These are phyloP conservation scores for Taphrorychus bicolor DNA, from an alignment of 2,888 invertebrate species.

Conservation along the genomic window DNA sequence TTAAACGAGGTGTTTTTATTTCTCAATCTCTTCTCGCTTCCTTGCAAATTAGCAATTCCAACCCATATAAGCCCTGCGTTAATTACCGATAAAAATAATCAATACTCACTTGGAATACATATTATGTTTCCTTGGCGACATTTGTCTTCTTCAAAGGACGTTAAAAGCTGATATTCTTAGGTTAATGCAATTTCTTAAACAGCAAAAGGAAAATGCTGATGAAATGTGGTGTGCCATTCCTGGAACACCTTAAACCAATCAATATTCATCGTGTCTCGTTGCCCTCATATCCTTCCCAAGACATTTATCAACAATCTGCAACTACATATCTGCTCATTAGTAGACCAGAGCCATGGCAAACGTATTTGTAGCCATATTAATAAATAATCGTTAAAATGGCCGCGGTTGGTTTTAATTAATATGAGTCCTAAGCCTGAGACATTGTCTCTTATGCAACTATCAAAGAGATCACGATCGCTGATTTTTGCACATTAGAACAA, in stretches of 20 bases:
- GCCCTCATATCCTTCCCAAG: constrained; percentile 10
- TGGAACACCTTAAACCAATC: constrained; percentile 2
- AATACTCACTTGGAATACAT: not conserved
- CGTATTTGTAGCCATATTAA: constrained; percentile 26
- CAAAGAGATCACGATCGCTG: constrained; percentile 31
- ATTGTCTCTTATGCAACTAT: constrained; percentile 31
- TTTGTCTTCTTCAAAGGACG: not conserved
- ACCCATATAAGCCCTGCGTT: not conserved
- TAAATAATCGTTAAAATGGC: constrained; percentile 32
- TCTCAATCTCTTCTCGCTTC: not conserved
- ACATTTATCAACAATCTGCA: constrained; percentile 11
- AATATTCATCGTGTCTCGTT: constrained; percentile 13
- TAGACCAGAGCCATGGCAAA: constrained; percentile 13
- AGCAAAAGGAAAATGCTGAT: too few species aligned
- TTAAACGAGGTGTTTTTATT: not conserved
- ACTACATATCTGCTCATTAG: constrained; percentile 14
- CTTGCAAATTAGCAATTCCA: not conserved
- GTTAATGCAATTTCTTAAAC: too few species aligned
- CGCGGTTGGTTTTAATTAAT: constrained; percentile 30
- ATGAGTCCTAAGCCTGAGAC: constrained; percentile 21
- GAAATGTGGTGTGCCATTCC: too few species aligned
- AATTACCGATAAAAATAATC: not conserved
- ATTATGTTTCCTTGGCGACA: not conserved
- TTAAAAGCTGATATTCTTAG: too few species aligned
- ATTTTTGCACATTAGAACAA: constrained; percentile 35